Base-by-base conservation (phyloP, 2,797 vertebrate genomes). In the Parauchenoglanis punctatus region DNA sequence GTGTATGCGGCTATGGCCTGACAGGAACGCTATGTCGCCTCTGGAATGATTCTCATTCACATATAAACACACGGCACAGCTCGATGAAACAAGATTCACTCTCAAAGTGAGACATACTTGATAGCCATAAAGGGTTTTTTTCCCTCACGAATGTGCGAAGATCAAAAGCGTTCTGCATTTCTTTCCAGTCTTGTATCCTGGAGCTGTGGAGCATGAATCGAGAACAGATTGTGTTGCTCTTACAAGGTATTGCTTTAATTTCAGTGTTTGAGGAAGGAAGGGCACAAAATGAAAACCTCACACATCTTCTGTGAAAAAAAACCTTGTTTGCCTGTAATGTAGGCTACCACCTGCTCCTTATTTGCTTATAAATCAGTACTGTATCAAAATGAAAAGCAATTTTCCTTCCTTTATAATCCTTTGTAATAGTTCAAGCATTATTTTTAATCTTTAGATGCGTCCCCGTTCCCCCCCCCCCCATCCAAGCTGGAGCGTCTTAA, bases 401-500 rank as follows among this genome's bases (percentile, higher is more conserved):
- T 96, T 96, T 96, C 95, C 94, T 95, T 95, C 93, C 65, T 95
- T 96, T 95, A 96, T 96, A 96, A 96, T 96, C 96, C 95, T 95
- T 92, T 88, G 93, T 96, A 96, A 96, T 95, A 96, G 95, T 54
- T 96, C 93, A 95, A 94, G 94, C 95, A 95, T 95, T 94, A 96
- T 95, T 95, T 96, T 96, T 96, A 97, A 97, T 97, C 96, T 97
- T 96, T 95, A 95, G 95, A 96, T 96, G 96, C 95, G 28, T 28
- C 96, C 35, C 35, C 35, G 35, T 40, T 40, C 31, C 31, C 31
- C 31, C 31, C 31, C 35, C 35, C 35, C 35, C 35, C 96, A 97
- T 97, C 96, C 94, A 95, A 94, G 94, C 95, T 89, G 94, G 95
- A 95, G 95, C 96, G 95, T 96, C 95, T 96, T 96, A 97, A 96